Percentiles rank a stretch among this genome's conserved stretches.
phyloP scores from a whole-genome alignment of 2,888 invertebrate genomes.

The Meloe dianella region DNA sequence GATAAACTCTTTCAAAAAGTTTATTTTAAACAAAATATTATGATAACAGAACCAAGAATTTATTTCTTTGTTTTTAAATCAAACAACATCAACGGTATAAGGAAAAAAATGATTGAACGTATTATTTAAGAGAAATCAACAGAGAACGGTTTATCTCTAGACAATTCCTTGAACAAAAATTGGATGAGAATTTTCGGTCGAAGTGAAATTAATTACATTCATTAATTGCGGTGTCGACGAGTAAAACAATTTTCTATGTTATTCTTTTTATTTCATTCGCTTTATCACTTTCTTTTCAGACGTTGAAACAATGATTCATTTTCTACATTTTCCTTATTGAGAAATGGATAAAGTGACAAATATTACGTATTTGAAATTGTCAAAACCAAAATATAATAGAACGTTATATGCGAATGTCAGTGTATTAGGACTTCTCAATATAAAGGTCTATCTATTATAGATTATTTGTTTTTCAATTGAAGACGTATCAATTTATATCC shows the following conservation, averaged over 20 bases:
- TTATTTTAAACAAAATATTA: conserved; percentile 17
- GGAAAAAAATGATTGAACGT: not conserved
- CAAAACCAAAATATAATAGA: too few species aligned
- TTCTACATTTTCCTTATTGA: not conserved
- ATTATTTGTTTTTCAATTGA: too few species aligned
- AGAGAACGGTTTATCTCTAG: not conserved
- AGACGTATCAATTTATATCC: too few species aligned
- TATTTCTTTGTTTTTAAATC: not conserved
- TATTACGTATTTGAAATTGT: too few species aligned
- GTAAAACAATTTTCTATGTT: conserved; percentile 41
- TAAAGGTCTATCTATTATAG: too few species aligned
- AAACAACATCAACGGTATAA: not conserved
- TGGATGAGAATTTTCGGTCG: conserved; percentile 8
- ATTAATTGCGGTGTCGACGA: conserved; percentile 37
- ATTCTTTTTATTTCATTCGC: conserved; percentile 31
- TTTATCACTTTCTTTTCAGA: conserved; percentile 10
- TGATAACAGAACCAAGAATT: not conserved
- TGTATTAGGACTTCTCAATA: too few species aligned
- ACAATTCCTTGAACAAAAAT: not conserved
- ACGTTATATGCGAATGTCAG: too few species aligned
- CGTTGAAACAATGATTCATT: conserved; percentile 26
- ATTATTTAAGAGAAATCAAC: not conserved
- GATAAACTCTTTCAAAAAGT: conserved; percentile 19
- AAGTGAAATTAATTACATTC: conserved; percentile 38
- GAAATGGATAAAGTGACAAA: not conserved